These are phyloP conservation scores for Ptilonorhynchus violaceus DNA, from an alignment of 2,113 vertebrate genomes.

Conservation along the genomic window DNA sequence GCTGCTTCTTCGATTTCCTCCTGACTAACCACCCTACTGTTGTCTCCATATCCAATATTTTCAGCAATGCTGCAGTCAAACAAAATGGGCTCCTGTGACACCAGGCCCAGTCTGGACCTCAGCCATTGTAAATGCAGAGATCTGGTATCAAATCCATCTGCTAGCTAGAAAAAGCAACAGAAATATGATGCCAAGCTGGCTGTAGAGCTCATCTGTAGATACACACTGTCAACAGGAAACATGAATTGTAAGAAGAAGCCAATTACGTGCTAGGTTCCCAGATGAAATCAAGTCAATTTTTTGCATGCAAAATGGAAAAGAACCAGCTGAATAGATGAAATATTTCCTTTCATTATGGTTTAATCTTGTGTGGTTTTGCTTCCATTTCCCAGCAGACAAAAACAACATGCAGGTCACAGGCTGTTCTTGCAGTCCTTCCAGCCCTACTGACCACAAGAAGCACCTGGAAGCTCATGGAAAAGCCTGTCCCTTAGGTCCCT, in stretches of 20 bases:
- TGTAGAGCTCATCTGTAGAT: neutral
- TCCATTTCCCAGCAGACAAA: neutral
- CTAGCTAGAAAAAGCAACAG: slow-evolving; percentile 59
- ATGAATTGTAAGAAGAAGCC: neutral
- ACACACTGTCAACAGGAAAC: neutral
- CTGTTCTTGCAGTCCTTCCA: neutral
- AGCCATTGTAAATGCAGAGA: slow-evolving; percentile 55
- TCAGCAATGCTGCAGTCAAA: slow-evolving; percentile 69
- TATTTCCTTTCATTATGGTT: neutral
- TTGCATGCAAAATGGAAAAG: neutral
- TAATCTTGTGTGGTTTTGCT: neutral
- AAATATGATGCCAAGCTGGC: neutral
- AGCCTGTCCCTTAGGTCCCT: neutral
- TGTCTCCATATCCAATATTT: slow-evolving; percentile 68
- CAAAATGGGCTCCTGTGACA: slow-evolving; percentile 70
- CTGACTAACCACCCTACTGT: slow-evolving; percentile 46
- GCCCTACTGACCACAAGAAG: neutral
- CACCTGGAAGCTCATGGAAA: neutral
- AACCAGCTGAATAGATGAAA: neutral
- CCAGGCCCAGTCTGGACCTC: slow-evolving; percentile 57
- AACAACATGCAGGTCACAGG: neutral
- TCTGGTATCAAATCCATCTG: slow-evolving; percentile 62
- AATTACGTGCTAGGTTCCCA: neutral
- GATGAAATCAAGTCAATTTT: neutral
- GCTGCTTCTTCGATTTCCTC: slow-evolving; percentile 62